Base-by-base conservation (phyloP, 1,140 invertebrate species). In the Plectus sambesii region DNA sequence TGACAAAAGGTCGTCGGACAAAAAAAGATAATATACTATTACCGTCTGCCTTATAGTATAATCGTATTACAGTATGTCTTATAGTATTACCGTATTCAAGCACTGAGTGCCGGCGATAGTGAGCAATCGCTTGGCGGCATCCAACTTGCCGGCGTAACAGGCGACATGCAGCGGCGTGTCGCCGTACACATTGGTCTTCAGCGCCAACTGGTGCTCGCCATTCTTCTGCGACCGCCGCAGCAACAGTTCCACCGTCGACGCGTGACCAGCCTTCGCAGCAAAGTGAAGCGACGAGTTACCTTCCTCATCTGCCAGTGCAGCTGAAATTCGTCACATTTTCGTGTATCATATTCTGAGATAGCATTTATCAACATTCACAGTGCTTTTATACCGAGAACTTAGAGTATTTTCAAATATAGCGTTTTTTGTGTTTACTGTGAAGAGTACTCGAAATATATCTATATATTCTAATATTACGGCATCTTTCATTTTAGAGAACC, bases 261-360 rank as follows among this genome's bases (percentile, higher is more conserved):
- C 58, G 51, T 74, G 70, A 9, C 74, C 74, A 4, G 68, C 68
- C 48, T 71, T 71, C 45, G 71, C 72, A 56, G 73, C 74, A 59
- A 74, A 74, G 58, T 75, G 74, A 2, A 75, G 59, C 0, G 72
- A 64, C 19, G 62, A 61, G 53, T 74, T 73, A 27, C 71, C 70
- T 56, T 74, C 72, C 60, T 74, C 70, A 55, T 74, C 72, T 27
- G 62, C 65, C 6, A 73, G 59, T 49, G 63, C 64, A 5, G 71
- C 70, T 71, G 54, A 30, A 55, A 60, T 4, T n/a, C n/a, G n/a
- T n/a, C n/a, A n/a, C n/a, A n/a, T n/a, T n/a, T n/a, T n/a, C n/a
- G n/a, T n/a, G n/a, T n/a, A n/a, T n/a, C n/a, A n/a, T n/a, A n/a
- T n/a, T n/a, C n/a, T n/a, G n/a, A n/a, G n/a, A n/a, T n/a, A n/a